Evolutionary conservation across 2,797 vertebrate species (phyloP).

Genomic region (Cynopterus sphinx): DNA sequence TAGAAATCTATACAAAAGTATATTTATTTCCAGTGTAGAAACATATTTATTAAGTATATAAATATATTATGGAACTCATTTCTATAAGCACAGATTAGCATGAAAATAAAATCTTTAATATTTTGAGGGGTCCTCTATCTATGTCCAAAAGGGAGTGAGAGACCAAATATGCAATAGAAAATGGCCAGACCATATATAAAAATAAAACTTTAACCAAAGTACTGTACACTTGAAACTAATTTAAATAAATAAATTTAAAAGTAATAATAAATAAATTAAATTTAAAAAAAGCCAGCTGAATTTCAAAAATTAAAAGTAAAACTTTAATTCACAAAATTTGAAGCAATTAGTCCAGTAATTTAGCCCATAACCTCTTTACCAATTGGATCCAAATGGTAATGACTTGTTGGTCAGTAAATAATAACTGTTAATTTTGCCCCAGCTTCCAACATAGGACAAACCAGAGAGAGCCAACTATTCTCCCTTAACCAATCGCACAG

Average conservation of each 20-base stretch:
- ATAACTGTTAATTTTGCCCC: not conserved
- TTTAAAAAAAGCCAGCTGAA: no score
- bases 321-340: not conserved
- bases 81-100: not conserved
- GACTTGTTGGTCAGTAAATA: not conserved
- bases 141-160: not conserved
- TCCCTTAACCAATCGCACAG: not conserved
- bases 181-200: not conserved
- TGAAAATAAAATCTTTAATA: not conserved
- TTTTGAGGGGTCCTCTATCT: not conserved
- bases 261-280: no score
- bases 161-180: not conserved
- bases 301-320: not conserved
- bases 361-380: not conserved
- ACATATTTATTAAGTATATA: not conserved
- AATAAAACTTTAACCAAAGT: not conserved
- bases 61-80: not conserved
- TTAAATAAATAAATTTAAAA: no score
- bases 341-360: not conserved
- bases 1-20: not conserved
- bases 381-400: not conserved
- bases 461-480: not conserved
- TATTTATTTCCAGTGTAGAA: not conserved
- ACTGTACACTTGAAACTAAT: no score
- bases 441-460: not conserved